A percentile compares a stretch with the other conserved stretches of the same genome.
Evolutionary conservation across 2,797 vertebrate genomes (phyloP).

Genomic region (Selene dorsalis): DNA sequence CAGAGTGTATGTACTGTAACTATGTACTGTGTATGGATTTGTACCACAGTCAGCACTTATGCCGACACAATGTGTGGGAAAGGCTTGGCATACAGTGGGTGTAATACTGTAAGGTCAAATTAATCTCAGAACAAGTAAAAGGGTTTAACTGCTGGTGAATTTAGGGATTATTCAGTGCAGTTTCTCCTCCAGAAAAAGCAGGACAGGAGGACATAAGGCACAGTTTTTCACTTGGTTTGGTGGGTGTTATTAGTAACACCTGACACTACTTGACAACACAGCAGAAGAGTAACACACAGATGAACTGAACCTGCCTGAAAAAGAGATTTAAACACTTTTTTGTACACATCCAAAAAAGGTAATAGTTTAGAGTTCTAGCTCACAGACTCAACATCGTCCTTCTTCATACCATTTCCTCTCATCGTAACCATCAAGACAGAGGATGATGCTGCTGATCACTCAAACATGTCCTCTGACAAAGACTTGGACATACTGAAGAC

Average conservation of each 20-base stretch:
- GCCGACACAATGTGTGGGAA: conserved; percentile 65
- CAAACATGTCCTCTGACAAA: neutral
- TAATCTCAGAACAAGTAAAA: conserved; percentile 51
- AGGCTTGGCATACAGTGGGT: conserved; percentile 38
- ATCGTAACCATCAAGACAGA: neutral
- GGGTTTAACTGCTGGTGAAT: conserved; percentile 9
- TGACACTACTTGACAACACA: conserved; percentile 1
- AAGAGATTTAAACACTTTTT: neutral
- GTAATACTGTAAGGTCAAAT: conserved; percentile 55
- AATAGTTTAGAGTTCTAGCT: neutral
- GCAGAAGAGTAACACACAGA: neutral
- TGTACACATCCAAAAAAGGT: too few relatives aligned
- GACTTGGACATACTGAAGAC: neutral
- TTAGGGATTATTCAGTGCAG: conserved; percentile 25
- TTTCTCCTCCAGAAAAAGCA: conserved; percentile 11
- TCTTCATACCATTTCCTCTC: neutral
- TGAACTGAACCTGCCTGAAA: neutral
- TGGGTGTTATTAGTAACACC: conserved; percentile 5
- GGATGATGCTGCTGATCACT: neutral
- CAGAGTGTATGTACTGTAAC: conserved; percentile 47
- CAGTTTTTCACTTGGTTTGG: conserved; percentile 17
- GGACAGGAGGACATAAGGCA: neutral
- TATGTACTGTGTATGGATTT: conserved; percentile 58
- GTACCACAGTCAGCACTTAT: conserved; percentile 43
- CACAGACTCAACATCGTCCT: neutral